phyloP scores from a whole-genome alignment of 30 jellyfish, hydroid and myxozoan genomes.

The Aurelia sp. region DNA sequence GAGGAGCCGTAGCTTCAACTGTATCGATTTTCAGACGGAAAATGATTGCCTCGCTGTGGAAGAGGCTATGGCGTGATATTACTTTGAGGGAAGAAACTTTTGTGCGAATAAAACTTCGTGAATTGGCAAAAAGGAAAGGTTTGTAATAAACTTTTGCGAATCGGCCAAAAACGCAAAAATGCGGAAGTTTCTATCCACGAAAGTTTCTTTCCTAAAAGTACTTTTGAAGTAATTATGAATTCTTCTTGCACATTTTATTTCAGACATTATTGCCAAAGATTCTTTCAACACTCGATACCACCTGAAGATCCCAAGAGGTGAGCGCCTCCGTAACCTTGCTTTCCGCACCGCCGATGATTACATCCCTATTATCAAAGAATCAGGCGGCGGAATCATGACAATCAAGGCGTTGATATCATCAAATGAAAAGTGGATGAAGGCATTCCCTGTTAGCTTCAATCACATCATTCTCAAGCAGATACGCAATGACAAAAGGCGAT shows the following conservation, averaged over 20 bases:
- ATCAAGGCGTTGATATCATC: constrained; percentile 70
- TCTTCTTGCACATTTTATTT: not conserved
- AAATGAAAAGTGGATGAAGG: constrained; percentile 83
- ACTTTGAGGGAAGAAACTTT: too few relatives aligned
- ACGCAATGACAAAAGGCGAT: constrained; percentile 41
- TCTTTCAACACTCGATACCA: constrained; percentile 84
- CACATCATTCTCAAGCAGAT: constrained; percentile 67
- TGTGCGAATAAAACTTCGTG: too few relatives aligned
- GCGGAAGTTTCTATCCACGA: too few relatives aligned
- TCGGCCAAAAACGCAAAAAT: too few relatives aligned
- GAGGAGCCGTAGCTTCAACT: too few relatives aligned
- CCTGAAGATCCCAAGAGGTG: constrained; percentile 89
- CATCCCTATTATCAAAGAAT: constrained; percentile 87
- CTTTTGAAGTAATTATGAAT: too few relatives aligned
- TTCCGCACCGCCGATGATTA: constrained; percentile 88
- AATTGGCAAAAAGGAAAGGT: too few relatives aligned
- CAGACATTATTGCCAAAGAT: constrained; percentile 92
- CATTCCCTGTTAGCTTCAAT: constrained; percentile 65
- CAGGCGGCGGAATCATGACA: constrained; percentile 89
- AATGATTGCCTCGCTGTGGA: too few relatives aligned
- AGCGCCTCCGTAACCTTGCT: constrained; percentile 44
- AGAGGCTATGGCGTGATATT: too few relatives aligned
- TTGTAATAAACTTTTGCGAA: too few relatives aligned
- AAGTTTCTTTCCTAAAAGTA: too few relatives aligned
- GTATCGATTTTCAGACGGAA: too few relatives aligned